Evolutionary conservation across 2,888 invertebrate species (phyloP).

Genomic region (Hololepta plana): DNA sequence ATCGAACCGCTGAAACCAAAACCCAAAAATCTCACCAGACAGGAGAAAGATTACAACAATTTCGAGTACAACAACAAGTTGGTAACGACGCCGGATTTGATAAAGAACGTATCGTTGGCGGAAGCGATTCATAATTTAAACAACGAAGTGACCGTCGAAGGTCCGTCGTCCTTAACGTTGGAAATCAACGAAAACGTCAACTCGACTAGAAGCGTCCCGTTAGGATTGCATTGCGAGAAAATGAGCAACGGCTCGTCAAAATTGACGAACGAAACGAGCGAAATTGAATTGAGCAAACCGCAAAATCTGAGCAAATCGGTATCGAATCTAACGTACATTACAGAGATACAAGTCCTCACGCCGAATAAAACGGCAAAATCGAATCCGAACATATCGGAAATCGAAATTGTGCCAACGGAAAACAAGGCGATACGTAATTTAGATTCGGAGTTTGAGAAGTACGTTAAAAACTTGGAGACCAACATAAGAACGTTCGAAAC

Average conservation of each 20-base stretch:
- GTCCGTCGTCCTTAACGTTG: slow-evolving; percentile 17
- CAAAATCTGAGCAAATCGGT: no score
- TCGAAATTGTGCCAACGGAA: slow-evolving; percentile 24
- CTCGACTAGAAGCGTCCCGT: not conserved
- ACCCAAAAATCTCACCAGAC: no score
- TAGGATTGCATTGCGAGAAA: not conserved
- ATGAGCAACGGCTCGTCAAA: no score
- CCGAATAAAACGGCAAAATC: slow-evolving; percentile 21
- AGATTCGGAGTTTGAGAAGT: slow-evolving; percentile 23
- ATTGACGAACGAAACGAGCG: no score
- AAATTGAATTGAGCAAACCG: no score
- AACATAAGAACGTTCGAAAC: slow-evolving; percentile 17
- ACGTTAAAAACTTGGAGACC: slow-evolving; percentile 21
- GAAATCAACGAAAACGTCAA: no score
- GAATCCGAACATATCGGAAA: slow-evolving; percentile 17
- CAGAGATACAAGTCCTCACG: slow-evolving; percentile 53
- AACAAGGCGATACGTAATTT: slow-evolving; percentile 23
- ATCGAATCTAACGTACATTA: slow-evolving; percentile 40
- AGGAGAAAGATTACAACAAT: no score
- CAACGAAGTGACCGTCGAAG: slow-evolving; percentile 16
- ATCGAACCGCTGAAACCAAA: no score
- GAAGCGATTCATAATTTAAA: slow-evolving; percentile 21
- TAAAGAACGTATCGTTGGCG: slow-evolving; percentile 24
- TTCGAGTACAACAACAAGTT: slow-evolving; percentile 31
- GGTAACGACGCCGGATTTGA: slow-evolving; percentile 25